These are phyloP conservation scores for Oryctolagus cuniculus DNA, from an alignment of 2,113 vertebrate genomes.

Conservation along the genomic window mOryCun1.1 NC_091439.1:20138001-20138500, in stretches of 20 bases:
- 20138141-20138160: constrained; percentile 14
- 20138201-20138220: constrained; percentile 11
- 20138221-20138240: not conserved
- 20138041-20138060: not conserved
- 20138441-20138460: constrained; percentile 77
- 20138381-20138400: not conserved
- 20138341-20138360: constrained; percentile 62
- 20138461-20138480: constrained; percentile 36
- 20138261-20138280: constrained; percentile 20
- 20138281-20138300: not conserved
- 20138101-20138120: constrained; percentile 45
- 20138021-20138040: not conserved
- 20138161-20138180: constrained; percentile 28
- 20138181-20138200: constrained; percentile 55
- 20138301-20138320: constrained; percentile 49
- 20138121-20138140: not conserved
- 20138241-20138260: constrained; percentile 31
- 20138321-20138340: constrained; percentile 63
- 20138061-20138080: constrained; percentile 8
- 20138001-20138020: not conserved
- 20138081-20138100: not conserved
- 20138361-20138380: constrained; percentile 8
- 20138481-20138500: constrained; percentile 74
- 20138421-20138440: constrained; percentile 75
- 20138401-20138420: not conserved